Evolutionary conservation across 23 tunicate species (phyloP).

Genomic region (Clavelina lepadiformis): DNA sequence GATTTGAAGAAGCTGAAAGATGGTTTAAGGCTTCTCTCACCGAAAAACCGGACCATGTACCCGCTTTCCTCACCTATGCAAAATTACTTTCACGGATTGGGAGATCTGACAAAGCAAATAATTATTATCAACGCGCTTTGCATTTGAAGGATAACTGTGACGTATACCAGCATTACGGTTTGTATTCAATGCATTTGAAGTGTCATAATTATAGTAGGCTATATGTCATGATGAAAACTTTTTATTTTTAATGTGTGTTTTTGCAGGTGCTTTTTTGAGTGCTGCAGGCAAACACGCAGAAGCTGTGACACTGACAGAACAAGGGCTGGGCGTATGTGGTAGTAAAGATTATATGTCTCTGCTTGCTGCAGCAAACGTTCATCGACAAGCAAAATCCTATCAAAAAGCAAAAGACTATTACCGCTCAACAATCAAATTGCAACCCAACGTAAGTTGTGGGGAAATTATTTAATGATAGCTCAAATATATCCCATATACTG

Average conservation of each 20-base stretch:
- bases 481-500: too few relatives aligned
- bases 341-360: slow-evolving; percentile 29
- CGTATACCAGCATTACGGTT: slow-evolving; percentile 50
- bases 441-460: slow-evolving; percentile 48
- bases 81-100: slow-evolving; percentile 24
- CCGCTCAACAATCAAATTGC: slow-evolving; percentile 3
- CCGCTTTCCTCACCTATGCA: slow-evolving; percentile 78
- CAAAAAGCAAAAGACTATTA: slow-evolving; percentile 41
- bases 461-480: too few relatives aligned
- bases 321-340: slow-evolving; percentile 17
- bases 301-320: slow-evolving; percentile 21
- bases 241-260: background rate
- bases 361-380: slow-evolving; percentile 44
- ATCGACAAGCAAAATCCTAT: slow-evolving; percentile 27
- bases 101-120: slow-evolving; percentile 11
- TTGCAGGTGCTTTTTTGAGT: slow-evolving; percentile 34
- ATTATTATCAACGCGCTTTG: slow-evolving; percentile 31
- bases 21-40: slow-evolving; percentile 42
- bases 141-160: slow-evolving; percentile 20
- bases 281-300: slow-evolving; percentile 7
- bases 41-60: slow-evolving; percentile 65
- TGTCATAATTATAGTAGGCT: background rate
- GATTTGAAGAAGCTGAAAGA: slow-evolving; percentile 44
- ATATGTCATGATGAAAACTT: background rate
- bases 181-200: slow-evolving; percentile 6